phyloP scores from a whole-genome alignment of 2,797 vertebrate species.

The Enteromius mattozi region DNA sequence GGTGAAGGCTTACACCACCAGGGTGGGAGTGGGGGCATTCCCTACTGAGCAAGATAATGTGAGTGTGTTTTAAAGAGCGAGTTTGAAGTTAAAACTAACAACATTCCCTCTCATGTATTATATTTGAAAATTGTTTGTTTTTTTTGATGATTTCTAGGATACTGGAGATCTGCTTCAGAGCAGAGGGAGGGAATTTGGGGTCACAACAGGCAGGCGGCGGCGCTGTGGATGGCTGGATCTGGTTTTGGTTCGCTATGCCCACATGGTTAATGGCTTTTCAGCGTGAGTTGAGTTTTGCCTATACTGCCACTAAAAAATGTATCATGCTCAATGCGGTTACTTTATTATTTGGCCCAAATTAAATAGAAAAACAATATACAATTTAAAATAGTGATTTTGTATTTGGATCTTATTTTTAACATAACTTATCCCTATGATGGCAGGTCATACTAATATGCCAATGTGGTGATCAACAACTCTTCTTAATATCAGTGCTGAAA shows the following conservation, averaged over 20 bases:
- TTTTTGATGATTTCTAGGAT: constrained; percentile 68
- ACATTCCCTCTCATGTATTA: background rate
- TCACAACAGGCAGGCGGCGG: constrained; percentile 81
- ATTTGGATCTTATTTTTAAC: background rate
- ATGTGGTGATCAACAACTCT: background rate
- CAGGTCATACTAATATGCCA: background rate
- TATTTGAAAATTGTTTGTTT: background rate
- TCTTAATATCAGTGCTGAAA: background rate
- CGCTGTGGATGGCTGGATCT: constrained; percentile 87
- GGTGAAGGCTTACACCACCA: constrained; percentile 84
- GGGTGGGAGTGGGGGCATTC: constrained; percentile 84
- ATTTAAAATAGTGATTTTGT: no score
- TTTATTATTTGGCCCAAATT: background rate
- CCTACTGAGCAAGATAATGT: constrained; percentile 84
- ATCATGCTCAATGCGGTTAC: background rate
- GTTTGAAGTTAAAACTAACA: background rate
- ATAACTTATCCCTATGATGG: background rate
- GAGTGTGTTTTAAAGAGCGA: constrained; percentile 58
- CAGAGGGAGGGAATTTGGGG: constrained; percentile 80
- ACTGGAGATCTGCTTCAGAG: constrained; percentile 76
- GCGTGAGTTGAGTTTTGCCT: constrained; percentile 73
- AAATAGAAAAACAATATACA: background rate
- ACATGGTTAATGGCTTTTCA: constrained; percentile 86
- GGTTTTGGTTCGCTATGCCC: constrained; percentile 83
- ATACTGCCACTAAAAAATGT: background rate